Evolutionary conservation across 2,888 invertebrate genomes (phyloP).

Genomic region (Trachelus iudaicus): DNA sequence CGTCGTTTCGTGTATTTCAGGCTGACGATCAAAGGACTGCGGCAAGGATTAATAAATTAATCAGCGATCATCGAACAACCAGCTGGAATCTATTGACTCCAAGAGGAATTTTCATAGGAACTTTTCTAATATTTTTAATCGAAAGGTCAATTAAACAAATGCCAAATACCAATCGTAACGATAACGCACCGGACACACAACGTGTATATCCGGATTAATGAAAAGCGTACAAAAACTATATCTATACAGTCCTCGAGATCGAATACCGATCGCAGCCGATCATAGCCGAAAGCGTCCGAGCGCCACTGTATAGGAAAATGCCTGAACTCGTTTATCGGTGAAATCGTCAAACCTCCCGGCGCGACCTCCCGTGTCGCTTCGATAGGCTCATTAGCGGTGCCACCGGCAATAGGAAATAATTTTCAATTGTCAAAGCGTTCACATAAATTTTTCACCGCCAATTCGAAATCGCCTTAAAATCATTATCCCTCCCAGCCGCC

Average conservation of each 20-base stretch:
- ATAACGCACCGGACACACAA: background rate
- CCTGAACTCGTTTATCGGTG: background rate
- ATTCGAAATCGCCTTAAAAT: background rate
- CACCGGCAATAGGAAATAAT: background rate
- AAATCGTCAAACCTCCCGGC: background rate
- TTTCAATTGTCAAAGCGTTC: background rate
- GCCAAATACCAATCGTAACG: background rate
- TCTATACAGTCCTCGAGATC: background rate
- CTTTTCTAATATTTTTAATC: background rate
- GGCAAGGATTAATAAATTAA: background rate
- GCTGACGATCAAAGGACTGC: background rate
- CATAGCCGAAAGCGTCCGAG: background rate
- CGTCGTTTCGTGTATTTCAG: background rate
- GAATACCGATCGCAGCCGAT: background rate
- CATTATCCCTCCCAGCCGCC: background rate
- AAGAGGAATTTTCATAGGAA: background rate
- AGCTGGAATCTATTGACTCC: no score
- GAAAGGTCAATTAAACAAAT: background rate
- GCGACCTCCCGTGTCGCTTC: background rate
- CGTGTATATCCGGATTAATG: background rate
- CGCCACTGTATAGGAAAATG: background rate
- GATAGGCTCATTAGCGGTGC: background rate
- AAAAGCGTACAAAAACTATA: background rate
- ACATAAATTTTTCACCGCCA: background rate
- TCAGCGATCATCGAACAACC: background rate